Evolutionary conservation across 2,888 invertebrate genomes (phyloP).

Genomic region (Protodeltote pygarga): DNA sequence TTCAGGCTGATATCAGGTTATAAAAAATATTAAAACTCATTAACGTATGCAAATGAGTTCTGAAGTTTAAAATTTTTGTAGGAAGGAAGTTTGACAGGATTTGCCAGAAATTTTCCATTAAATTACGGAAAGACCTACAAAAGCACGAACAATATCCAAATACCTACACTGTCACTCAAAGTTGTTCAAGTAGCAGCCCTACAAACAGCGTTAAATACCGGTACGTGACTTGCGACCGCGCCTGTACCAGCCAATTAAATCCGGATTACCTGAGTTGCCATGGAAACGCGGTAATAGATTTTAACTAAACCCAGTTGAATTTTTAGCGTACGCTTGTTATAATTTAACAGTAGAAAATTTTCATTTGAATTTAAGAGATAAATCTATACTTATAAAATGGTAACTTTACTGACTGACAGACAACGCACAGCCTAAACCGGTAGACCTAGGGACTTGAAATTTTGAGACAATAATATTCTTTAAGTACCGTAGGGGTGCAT

Average conservation of each 20-base stretch:
- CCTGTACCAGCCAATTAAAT: slow-evolving; percentile 53
- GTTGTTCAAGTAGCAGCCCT: slow-evolving; percentile 8
- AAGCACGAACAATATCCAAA: neutral
- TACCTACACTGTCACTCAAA: neutral
- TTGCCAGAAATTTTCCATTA: too few relatives aligned
- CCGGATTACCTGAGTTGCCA: slow-evolving; percentile 43
- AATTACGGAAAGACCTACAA: neutral
- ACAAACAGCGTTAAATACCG: slow-evolving; percentile 24
- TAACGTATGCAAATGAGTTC: too few relatives aligned
- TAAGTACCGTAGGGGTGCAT: too few relatives aligned
- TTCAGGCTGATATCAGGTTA: too few relatives aligned
- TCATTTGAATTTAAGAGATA: slow-evolving; percentile 17
- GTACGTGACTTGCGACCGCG: slow-evolving; percentile 51
- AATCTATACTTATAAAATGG: too few relatives aligned
- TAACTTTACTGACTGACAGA: too few relatives aligned
- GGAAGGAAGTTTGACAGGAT: too few relatives aligned
- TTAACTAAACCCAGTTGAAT: slow-evolving; percentile 25
- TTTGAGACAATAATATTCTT: too few relatives aligned
- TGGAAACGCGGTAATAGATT: slow-evolving; percentile 42
- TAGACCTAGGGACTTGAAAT: too few relatives aligned
- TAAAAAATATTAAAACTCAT: too few relatives aligned
- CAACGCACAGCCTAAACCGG: too few relatives aligned
- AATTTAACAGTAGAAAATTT: slow-evolving; percentile 32
- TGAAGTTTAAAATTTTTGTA: too few relatives aligned
- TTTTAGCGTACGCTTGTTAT: slow-evolving; percentile 28